Evolutionary conservation across 2,797 vertebrate genomes (phyloP), one percentile per base, ranked within the genome.

Genomic region (Anguilla anguilla): DNA sequence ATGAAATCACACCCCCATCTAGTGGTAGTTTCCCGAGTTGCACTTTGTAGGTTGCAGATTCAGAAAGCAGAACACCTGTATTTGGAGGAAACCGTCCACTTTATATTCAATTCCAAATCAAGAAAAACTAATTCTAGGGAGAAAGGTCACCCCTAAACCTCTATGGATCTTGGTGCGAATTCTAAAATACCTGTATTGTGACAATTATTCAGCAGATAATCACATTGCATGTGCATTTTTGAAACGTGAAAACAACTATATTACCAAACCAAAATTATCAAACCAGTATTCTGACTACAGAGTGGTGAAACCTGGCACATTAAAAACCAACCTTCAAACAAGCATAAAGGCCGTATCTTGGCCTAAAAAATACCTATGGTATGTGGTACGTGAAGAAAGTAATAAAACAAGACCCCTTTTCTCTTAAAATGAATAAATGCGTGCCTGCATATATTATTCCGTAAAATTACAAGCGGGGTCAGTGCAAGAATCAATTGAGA

Each of bases 1-100:
- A 49, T 51, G 77, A 81, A 49, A 81, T 46, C 77, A 81, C 43
- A 81, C 1, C 77, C 49, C 77, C 77, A 81, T 81, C 77, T 81
- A 81, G 77, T 81, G 77, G 77, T 1, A 25, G 19, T 81, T 81
- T 0, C 35, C 5, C 0, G 46, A 77, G 11, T 15, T 77, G 35
- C 39, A 81, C 19, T 22, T 81, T 51, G 77, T 17, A 17, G 28
- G 6, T 25, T n/a, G 43, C 19, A 2, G 39, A 79, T 22, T 43
- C 39, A 39, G 15, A 43, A 5, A 6, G 39, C 0, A 22, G 11
- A 77, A 17, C 74, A 77, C 15, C 31, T 43, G 11, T 77, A 39
- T 43, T 5, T 15, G 28, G 31, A 39, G 5, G 35, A 77, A 43
- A 43, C 31, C 28, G 19, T 43, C 74, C 74, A 77, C 67, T 64